Conservation (phyloP, 2,797 vertebrate species). For the Sebastes matsubarae region DNA sequence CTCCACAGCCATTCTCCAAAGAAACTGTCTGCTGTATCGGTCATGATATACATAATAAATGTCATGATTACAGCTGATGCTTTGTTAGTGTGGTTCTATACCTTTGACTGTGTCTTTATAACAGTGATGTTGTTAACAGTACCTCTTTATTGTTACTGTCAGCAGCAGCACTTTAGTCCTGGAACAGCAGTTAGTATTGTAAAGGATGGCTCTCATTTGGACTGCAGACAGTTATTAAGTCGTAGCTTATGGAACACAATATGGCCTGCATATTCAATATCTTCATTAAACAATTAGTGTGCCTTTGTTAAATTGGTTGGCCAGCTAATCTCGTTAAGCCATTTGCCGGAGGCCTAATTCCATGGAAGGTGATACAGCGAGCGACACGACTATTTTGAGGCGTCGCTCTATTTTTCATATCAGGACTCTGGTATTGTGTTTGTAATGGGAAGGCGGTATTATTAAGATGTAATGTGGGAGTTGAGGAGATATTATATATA, state of each 20-base stretch:
- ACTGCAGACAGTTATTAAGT: slow-evolving; percentile 77
- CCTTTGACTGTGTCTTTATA: background rate
- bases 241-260: slow-evolving; percentile 71
- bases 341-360: slow-evolving; percentile 61
- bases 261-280: slow-evolving; percentile 73
- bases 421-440: slow-evolving; percentile 31
- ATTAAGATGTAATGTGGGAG: slow-evolving; percentile 52
- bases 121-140: background rate
- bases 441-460: slow-evolving; percentile 24
- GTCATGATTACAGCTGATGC: background rate
- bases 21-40: background rate
- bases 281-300: slow-evolving; percentile 77
- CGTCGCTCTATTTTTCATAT: slow-evolving; percentile 23
- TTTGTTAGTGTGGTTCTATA: background rate
- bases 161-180: background rate
- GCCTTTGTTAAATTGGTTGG: slow-evolving; percentile 68
- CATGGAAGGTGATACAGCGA: slow-evolving; percentile 64
- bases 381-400: slow-evolving; percentile 22
- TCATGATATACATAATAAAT: background rate
- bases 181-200: slow-evolving; percentile 32
- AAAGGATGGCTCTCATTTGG: slow-evolving; percentile 65
- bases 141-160: background rate
- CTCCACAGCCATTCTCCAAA: background rate
- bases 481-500: slow-evolving; percentile 51
- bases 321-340: slow-evolving; percentile 69